Evolutionary conservation across 2,888 invertebrate species (phyloP).

Genomic region (Erynnis tages): DNA sequence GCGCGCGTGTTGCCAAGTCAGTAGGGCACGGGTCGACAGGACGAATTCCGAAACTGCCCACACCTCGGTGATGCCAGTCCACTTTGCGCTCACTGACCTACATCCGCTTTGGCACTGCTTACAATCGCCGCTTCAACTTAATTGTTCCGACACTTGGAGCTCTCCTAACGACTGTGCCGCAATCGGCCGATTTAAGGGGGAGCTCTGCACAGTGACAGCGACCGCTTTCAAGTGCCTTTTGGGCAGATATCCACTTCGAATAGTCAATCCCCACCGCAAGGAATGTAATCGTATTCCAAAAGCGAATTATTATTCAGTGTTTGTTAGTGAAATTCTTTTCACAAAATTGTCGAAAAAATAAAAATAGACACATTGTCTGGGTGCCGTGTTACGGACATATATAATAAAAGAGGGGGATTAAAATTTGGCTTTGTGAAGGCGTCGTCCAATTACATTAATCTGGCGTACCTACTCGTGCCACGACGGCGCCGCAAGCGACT

Average conservation of each 20-base stretch:
- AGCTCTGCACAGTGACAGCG: slow-evolving; percentile 54
- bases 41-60: slow-evolving; percentile 52
- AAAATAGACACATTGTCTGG: slow-evolving; percentile 64
- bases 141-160: slow-evolving; percentile 79
- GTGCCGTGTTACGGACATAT: slow-evolving; percentile 64
- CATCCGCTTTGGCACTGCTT: slow-evolving; percentile 79
- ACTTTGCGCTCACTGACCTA: slow-evolving; percentile 75
- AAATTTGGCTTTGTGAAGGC: slow-evolving; percentile 80
- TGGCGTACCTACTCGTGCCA: slow-evolving; percentile 54
- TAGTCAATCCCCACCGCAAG: slow-evolving; percentile 58
- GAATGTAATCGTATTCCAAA: slow-evolving; percentile 47
- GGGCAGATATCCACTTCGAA: slow-evolving; percentile 50
- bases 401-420: slow-evolving; percentile 75
- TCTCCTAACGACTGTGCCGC: slow-evolving; percentile 78
- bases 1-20: slow-evolving; percentile 57
- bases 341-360: slow-evolving; percentile 46
- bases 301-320: slow-evolving; percentile 37
- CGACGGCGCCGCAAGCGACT: slow-evolving; percentile 68
- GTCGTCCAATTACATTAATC: slow-evolving; percentile 80
- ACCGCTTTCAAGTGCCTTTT: slow-evolving; percentile 51
- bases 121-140: slow-evolving; percentile 81
- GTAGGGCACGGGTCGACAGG: slow-evolving; percentile 54
- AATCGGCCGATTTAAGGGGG: slow-evolving; percentile 76
- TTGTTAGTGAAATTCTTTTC: slow-evolving; percentile 57
- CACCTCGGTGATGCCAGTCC: slow-evolving; percentile 69